Conservation (phyloP, 2,113 vertebrate species). For the Megalops atlanticus region DNA sequence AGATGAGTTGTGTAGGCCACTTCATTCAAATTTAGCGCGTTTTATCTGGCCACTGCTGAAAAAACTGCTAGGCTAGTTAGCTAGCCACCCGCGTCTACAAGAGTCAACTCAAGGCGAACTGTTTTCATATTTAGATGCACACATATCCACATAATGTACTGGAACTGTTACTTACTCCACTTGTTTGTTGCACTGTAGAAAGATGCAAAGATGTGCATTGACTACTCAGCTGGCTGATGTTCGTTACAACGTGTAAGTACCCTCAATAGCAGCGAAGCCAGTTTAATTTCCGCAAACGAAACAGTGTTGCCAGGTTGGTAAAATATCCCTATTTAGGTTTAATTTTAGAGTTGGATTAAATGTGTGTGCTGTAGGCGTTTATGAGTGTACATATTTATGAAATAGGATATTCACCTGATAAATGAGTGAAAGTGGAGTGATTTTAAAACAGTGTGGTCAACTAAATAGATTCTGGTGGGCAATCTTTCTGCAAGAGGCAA, state of each 20-base stretch:
- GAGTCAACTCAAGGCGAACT: background rate
- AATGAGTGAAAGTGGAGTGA: too few relatives aligned
- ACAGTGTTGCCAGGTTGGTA: too few relatives aligned
- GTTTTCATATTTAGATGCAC: background rate
- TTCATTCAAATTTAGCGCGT: conserved; percentile 10
- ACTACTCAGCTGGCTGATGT: background rate
- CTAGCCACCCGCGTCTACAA: too few relatives aligned
- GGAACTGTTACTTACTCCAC: background rate
- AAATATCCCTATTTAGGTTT: too few relatives aligned
- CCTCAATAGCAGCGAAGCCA: background rate
- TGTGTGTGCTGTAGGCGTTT: too few relatives aligned
- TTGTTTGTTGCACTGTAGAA: background rate
- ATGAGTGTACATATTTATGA: too few relatives aligned
- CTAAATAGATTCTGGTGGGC: too few relatives aligned
- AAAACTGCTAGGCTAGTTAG: background rate
- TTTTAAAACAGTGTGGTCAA: too few relatives aligned
- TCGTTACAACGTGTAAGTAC: background rate
- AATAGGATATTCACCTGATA: too few relatives aligned
- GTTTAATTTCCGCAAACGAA: background rate
- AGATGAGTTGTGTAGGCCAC: background rate
- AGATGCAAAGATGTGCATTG: background rate
- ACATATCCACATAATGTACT: background rate
- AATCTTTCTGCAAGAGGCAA: too few relatives aligned
- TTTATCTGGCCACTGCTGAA: background rate
- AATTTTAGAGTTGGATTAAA: too few relatives aligned